Evolutionary conservation across 2,113 vertebrate species (phyloP), one percentile per base, ranked within the genome.

Genomic region (Clinocottus analis): DNA sequence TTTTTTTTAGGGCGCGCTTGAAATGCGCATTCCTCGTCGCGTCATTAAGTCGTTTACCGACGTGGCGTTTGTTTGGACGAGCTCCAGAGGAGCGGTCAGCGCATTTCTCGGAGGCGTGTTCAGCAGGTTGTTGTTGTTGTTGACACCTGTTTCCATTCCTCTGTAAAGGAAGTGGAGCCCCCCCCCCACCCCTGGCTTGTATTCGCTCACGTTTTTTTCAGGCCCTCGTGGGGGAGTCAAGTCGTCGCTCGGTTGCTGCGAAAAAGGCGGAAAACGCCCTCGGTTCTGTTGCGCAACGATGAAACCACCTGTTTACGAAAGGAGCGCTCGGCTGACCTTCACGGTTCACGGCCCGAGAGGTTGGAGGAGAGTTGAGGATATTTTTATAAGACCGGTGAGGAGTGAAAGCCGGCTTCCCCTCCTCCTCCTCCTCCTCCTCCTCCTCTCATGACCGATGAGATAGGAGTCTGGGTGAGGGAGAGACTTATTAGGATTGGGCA

Each of bases 21-120:
- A 82, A 75, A 68, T 75, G 68, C 19, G 72, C 69, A 79, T 88
- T 86, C 77, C 55, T 87, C n/a, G n/a, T n/a, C n/a, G n/a, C n/a
- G n/a, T n/a, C n/a, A n/a, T n/a, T n/a, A n/a, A n/a, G n/a, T n/a
- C n/a, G n/a, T n/a, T n/a, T n/a, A n/a, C n/a, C n/a, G n/a, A n/a
- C n/a, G n/a, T n/a, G n/a, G n/a, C n/a, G n/a, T n/a, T n/a, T n/a
- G n/a, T n/a, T n/a, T n/a, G n/a, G n/a, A n/a, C n/a, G n/a, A n/a
- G n/a, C n/a, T n/a, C n/a, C n/a, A n/a, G n/a, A n/a, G n/a, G n/a
- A n/a, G n/a, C n/a, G n/a, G n/a, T n/a, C n/a, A n/a, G n/a, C n/a
- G n/a, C n/a, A n/a, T n/a, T n/a, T n/a, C n/a, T n/a, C n/a, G n/a
- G n/a, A n/a, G n/a, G n/a, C n/a, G n/a, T 71, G 59, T 67, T 78